A percentile compares a stretch with the other conserved stretches of the same genome.
Evolutionary conservation across 2,888 invertebrate genomes (phyloP).

Genomic region (Lypha dubia): DNA sequence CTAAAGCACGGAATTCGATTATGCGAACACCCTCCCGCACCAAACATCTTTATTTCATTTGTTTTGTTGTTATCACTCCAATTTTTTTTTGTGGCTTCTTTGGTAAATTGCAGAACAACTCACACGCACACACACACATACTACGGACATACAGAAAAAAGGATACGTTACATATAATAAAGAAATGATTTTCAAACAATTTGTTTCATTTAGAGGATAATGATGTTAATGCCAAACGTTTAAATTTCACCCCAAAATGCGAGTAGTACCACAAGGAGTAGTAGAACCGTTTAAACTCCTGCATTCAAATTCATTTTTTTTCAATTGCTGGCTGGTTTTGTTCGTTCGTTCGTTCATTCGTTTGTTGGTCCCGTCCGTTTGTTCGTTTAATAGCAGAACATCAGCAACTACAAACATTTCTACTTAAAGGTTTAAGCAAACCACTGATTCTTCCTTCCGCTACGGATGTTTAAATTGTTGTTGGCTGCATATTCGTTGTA

Average conservation of each 20-base stretch:
- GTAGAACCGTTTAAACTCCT: constrained; percentile 41
- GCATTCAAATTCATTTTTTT: constrained; percentile 43
- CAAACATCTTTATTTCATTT: constrained; percentile 11
- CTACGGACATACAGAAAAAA: constrained; percentile 13
- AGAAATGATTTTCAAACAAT: constrained; percentile 70
- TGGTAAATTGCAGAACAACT: constrained; percentile 21
- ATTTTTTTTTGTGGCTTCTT: constrained; percentile 55
- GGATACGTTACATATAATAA: constrained; percentile 52
- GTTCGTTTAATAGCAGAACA: constrained; percentile 6
- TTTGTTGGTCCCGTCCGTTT: not conserved
- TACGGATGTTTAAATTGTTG: constrained; percentile 69
- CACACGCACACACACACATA: too few relatives aligned
- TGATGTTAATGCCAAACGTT: constrained; percentile 73
- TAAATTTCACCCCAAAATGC: constrained; percentile 68
- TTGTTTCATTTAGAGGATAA: constrained; percentile 73
- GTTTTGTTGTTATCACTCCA: constrained; percentile 56
- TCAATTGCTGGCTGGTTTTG: not conserved
- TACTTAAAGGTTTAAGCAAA: constrained; percentile 69
- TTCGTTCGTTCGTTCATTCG: not conserved
- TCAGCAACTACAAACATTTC: constrained; percentile 61
- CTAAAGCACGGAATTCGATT: constrained; percentile 61
- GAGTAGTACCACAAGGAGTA: not conserved
- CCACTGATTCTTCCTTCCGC: constrained; percentile 73
- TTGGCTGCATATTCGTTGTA: constrained; percentile 44
- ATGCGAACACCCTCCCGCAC: constrained; percentile 42